Evolutionary conservation across 2,797 vertebrate genomes (phyloP), one percentile per base, ranked within the genome.

Genomic region (Chloroceryle inda): DNA sequence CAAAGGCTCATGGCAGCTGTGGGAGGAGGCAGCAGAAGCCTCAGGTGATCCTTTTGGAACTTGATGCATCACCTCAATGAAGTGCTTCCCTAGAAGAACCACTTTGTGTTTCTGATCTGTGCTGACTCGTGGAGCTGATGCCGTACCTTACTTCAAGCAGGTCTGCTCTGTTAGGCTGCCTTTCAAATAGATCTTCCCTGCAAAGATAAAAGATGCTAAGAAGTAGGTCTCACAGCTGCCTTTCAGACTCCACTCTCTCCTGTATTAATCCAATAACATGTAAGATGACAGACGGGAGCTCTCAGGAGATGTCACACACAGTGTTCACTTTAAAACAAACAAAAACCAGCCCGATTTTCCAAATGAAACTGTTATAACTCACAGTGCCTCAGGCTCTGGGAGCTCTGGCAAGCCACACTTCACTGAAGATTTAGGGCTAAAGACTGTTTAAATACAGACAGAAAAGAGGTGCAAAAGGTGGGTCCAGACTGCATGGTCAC

Each of bases 171-270:
- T 88, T 58, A 75, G 45, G 26, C 69, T 83, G n/a, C 50, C 76
- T 92, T 83, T 83, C 71, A 72, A 74, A 77, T 18, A 56, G 20
- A 53, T 35, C 61, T 72, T 64, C 33, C 29, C 29, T n/a, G 10
- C 27, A 69, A 91, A 86, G 85, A 78, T 68, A 82, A 88, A 95
- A 88, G 79, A 59, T 83, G 50, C 24, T 75, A 71, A 83, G 75
- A 52, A 89, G 44, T 35, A 67, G 21, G 14, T 79, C 59, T 68
- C 74, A 42, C 0, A 6, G 31, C 56, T 94, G 56, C 75, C 55
- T 72, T 75, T 92, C 40, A 74, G 62, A 45, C 33, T 72, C 26
- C 5, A 5, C 53, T 84, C 18, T 79, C 72, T 58, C 55, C 17
- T 24, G 10, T 29, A 29, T 58, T 84, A 94, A 88, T 72, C 52